Evolutionary conservation across 2,113 vertebrate genomes (phyloP).

Genomic region (Nipponia nippon): DNA sequence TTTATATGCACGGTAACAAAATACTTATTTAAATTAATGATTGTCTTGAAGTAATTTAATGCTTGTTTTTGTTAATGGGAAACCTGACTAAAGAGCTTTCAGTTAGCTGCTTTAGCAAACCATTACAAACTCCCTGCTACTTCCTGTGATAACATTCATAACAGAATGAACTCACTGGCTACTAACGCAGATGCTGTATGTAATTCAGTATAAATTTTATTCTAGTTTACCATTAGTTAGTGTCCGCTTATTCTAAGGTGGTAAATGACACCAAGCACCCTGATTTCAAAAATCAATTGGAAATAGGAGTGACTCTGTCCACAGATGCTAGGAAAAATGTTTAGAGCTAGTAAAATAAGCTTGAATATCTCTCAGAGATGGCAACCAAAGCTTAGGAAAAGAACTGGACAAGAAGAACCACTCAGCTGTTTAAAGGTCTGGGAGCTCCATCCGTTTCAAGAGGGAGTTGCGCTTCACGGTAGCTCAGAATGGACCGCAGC

Average conservation of each 20-base stretch:
- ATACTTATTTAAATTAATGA: constrained; percentile 49
- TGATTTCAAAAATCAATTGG: not conserved
- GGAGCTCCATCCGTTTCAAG: not conserved
- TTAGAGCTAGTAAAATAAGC: not conserved
- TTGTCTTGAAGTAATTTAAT: constrained; percentile 32
- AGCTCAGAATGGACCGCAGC: not conserved
- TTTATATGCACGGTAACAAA: not conserved
- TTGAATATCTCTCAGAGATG: not conserved
- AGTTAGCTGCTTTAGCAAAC: constrained; percentile 32
- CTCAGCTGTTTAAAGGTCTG: not conserved
- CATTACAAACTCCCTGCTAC: constrained; percentile 39
- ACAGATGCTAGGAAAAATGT: not conserved
- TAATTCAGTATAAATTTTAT: constrained; percentile 48
- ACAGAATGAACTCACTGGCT: constrained; percentile 37
- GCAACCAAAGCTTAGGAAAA: not conserved
- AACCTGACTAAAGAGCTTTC: constrained; percentile 51
- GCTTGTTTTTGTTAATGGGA: constrained; percentile 49
- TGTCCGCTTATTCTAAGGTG: constrained; percentile 25
- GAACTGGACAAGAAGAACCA: not conserved
- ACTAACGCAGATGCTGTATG: constrained; percentile 17
- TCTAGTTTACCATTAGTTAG: constrained; percentile 60
- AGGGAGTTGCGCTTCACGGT: not conserved
- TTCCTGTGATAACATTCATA: constrained; percentile 34
- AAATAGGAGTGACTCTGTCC: not conserved
- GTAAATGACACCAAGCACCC: constrained; percentile 8